phyloP scores from a whole-genome alignment of 2,888 invertebrate genomes.

The Ormia ochracea region DNA sequence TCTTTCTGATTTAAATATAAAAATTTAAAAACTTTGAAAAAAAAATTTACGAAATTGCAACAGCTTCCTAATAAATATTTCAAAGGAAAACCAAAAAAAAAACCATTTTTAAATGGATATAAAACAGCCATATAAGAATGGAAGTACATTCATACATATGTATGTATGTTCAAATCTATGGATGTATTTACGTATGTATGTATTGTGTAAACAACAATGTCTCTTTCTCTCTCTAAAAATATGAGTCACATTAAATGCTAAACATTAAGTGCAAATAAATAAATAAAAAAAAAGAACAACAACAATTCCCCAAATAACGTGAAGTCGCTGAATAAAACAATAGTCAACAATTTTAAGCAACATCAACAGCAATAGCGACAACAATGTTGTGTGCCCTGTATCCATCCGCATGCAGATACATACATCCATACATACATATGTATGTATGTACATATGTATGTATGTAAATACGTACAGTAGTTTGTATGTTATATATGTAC shows the following conservation, averaged over 20 bases:
- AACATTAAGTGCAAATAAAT: constrained; percentile 19
- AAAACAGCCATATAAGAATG: neutral
- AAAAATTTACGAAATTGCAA: too few species aligned
- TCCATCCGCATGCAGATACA: neutral
- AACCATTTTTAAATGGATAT: too few species aligned
- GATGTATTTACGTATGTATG: neutral
- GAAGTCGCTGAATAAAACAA: constrained; percentile 51
- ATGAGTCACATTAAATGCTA: constrained; percentile 23
- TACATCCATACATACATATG: neutral
- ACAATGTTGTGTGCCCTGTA: constrained; percentile 5
- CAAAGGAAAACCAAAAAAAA: too few species aligned
- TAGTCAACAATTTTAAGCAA: constrained; percentile 17
- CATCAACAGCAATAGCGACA: constrained; percentile 34
- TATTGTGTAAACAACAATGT: neutral
- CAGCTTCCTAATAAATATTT: too few species aligned
- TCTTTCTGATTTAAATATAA: too few species aligned
- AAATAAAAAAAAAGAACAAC: neutral
- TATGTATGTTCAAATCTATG: neutral
- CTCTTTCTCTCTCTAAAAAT: neutral
- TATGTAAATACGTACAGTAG: neutral
- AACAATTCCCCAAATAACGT: too few species aligned
- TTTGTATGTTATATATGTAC: neutral
- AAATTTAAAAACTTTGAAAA: too few species aligned
- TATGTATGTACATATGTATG: neutral
- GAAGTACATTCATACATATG: neutral